Evolutionary conservation across 92 coral and sea anemone genomes (phyloP).

Genomic region (Diadumene lineata): DNA sequence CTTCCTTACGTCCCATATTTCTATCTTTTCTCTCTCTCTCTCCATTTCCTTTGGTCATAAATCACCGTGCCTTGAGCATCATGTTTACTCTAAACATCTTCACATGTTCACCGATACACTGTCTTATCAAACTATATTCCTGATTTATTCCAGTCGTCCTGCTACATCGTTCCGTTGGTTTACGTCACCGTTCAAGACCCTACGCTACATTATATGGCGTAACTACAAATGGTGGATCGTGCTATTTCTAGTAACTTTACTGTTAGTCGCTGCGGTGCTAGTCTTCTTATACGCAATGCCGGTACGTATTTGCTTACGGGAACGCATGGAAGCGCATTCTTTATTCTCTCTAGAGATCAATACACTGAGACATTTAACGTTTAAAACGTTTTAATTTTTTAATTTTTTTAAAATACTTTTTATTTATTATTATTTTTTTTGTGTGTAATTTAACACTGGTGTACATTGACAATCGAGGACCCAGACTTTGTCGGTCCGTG

Average conservation of each 20-base stretch:
- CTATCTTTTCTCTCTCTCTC: neutral
- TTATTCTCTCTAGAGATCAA: too few species aligned
- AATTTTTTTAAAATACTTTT: too few species aligned
- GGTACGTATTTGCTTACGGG: slow-evolving; percentile 54
- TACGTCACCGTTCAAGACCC: slow-evolving; percentile 92
- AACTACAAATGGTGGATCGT: slow-evolving; percentile 97
- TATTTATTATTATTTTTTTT: too few species aligned
- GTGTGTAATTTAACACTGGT: too few species aligned
- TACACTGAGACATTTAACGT: too few species aligned
- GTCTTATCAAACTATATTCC: neutral
- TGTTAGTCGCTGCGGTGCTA: slow-evolving; percentile 71
- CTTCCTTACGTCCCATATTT: neutral
- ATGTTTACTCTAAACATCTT: too few species aligned
- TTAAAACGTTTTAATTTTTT: too few species aligned
- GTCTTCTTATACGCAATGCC: slow-evolving; percentile 97
- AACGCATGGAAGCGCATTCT: neutral
- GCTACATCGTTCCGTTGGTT: slow-evolving; percentile 99
- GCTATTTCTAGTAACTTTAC: slow-evolving; percentile 58
- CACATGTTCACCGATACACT: neutral
- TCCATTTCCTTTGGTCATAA: neutral
- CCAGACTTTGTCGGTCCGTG: too few species aligned
- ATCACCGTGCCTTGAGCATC: too few species aligned
- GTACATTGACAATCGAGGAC: too few species aligned
- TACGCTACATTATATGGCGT: slow-evolving; percentile 96
- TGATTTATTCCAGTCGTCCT: slow-evolving; percentile 78